Percentiles rank a stretch among this genome's conserved stretches.
Conservation (phyloP, 2,113 vertebrate species). For the Neodon shergylaensis region DNA sequence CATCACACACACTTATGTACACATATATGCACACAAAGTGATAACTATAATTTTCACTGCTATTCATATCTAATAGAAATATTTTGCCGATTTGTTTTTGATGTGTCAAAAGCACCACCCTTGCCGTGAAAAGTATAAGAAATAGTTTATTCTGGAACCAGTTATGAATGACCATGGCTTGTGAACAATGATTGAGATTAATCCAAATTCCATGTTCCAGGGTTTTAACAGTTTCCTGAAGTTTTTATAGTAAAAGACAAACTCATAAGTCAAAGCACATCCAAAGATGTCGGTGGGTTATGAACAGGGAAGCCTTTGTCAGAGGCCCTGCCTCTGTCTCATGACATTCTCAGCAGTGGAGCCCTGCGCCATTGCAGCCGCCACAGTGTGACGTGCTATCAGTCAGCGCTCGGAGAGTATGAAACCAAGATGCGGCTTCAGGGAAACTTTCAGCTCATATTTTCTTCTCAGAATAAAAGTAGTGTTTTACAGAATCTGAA, state of each 20-base stretch:
- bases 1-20: neutral
- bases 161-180: no score
- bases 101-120: no score
- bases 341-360: neutral
- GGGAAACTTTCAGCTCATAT: neutral
- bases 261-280: neutral
- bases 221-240: neutral
- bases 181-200: neutral
- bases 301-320: no score
- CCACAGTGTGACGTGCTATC: neutral
- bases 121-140: neutral
- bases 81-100: neutral
- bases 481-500: neutral
- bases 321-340: neutral
- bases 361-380: neutral
- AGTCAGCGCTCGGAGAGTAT: no score
- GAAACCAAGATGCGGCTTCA: neutral
- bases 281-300: neutral
- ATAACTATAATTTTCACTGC: neutral
- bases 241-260: neutral
- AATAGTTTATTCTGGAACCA: neutral
- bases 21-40: neutral
- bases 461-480: constrained; percentile 4
- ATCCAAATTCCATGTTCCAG: neutral
- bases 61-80: neutral